Conservation (phyloP, 1,140 invertebrate genomes). For the Eueides isabella region DNA sequence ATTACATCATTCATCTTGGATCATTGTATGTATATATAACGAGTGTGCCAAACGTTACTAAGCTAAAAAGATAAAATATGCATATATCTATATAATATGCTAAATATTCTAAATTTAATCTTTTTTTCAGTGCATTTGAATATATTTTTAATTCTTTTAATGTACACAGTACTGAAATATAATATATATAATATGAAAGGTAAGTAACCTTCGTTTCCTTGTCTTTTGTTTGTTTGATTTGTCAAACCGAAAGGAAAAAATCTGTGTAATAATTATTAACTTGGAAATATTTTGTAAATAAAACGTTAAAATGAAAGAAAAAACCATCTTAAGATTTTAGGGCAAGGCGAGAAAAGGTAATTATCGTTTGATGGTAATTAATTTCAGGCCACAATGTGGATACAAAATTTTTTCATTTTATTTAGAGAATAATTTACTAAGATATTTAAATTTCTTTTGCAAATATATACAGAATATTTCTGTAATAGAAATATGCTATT, state of each 20-base stretch:
- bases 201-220: no score
- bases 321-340: not conserved
- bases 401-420: not conserved
- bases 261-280: not conserved
- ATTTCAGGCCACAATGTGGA: not conserved
- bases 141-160: no score
- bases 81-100: no score
- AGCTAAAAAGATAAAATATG: no score
- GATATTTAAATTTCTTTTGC: not conserved
- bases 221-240: no score
- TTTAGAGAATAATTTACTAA: not conserved
- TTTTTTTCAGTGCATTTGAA: no score
- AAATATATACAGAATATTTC: not conserved
- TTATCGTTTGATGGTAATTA: slow-evolving; percentile 5
- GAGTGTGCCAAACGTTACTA: no score
- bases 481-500: not conserved
- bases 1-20: no score
- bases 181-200: no score
- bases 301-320: not conserved
- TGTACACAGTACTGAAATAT: no score
- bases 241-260: not conserved
- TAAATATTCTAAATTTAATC: no score
- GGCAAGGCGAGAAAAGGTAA: slow-evolving; percentile 6
- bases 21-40: no score
- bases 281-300: not conserved